Base-by-base conservation (phyloP, 2,888 invertebrate genomes). In the Cremastobaeus sp. region DNA sequence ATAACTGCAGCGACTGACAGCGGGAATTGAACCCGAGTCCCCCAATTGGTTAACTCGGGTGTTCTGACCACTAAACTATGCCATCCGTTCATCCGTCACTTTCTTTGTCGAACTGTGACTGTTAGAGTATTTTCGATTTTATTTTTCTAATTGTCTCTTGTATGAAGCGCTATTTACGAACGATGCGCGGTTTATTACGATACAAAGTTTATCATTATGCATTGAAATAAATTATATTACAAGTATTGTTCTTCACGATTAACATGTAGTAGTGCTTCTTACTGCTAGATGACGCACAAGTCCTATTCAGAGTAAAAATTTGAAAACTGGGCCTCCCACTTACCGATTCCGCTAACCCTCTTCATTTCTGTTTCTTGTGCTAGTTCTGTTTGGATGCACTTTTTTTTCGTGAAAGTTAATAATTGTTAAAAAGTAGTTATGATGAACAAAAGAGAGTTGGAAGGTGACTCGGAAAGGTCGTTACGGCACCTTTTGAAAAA, bases 241-340 rank as follows among this genome's bases (percentile, higher is more conserved):
- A 37, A 37, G 52, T 52, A 37, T 52, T 39, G 52, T 52, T 52
- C 37, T 11, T 30, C 17, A 50, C 50, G 50, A 50, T 50, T 50
- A 48, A 50, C 50, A 50, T 50, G 50, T 50, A 50, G 52, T 52
- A 52, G 37, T 52, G 39, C 8, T 11, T 52, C 52, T 39, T 6
- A 34, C 28, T 41, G 41, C 54, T 55, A 55, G 39, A 52, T 52
- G 37, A 25, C 52, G 37, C 52, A 52, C 52, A 25, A n/a, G n/a
- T n/a, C n/a, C n/a, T n/a, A n/a, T 52, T 52, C 37, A 52, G 17
- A 37, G 37, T 35, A 15, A 52, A 52, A 37, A n/a, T n/a, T n/a
- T n/a, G n/a, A 52, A 3, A 9, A 4, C 18, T 18, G 18, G 20
- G 17, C 21, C 37, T 2, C 48, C 48, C 11, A 30, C 6, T 18